These are phyloP conservation scores for Osedax fenrisi DNA, from an alignment of 2,888 invertebrate species.

Conservation along the genomic window DNA sequence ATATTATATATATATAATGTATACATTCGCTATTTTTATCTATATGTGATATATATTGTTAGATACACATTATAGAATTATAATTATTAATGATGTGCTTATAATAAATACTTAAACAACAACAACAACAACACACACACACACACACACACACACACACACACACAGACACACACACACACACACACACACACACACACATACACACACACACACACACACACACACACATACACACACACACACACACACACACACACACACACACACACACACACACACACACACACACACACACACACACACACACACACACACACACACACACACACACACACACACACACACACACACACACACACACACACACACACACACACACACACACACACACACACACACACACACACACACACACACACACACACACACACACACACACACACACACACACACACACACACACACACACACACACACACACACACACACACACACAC, in stretches of 20 bases:
- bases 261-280: constrained; percentile 11
- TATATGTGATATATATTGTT: no score
- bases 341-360: constrained; percentile 11
- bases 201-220: constrained; percentile 6
- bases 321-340: constrained; percentile 11
- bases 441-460: constrained; percentile 2
- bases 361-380: neutral
- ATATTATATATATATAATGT: no score
- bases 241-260: constrained; percentile 11
- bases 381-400: constrained; percentile 2
- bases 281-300: constrained; percentile 11
- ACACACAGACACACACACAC: constrained; percentile 11
- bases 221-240: constrained; percentile 12
- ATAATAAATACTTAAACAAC: no score
- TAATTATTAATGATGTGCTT: no score
- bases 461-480: constrained; percentile 2
- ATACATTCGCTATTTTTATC: no score
- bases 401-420: constrained; percentile 2
- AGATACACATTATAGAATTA: no score
- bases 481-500: constrained; percentile 2
- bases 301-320: neutral
- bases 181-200: neutral
- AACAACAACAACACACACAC: neutral
- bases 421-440: constrained; percentile 2
- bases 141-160: constrained; percentile 2